Evolutionary conservation across 2,888 invertebrate genomes (phyloP).

Genomic region (Catocala sponsa): DNA sequence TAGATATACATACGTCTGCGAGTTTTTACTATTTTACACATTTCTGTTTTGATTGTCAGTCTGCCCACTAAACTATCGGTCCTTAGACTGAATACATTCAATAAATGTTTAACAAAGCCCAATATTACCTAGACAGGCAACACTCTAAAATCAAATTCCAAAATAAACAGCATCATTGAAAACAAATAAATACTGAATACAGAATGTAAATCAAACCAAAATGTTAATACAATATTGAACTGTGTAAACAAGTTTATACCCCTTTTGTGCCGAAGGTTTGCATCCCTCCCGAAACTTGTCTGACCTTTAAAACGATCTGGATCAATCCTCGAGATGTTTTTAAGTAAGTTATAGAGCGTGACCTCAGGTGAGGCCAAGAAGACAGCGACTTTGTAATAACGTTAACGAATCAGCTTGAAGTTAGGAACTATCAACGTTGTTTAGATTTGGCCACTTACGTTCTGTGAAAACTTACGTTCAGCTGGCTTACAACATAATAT

Average conservation of each 20-base stretch:
- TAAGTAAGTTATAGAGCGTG: constrained; percentile 33
- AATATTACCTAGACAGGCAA: not conserved
- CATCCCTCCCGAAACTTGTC: constrained; percentile 25
- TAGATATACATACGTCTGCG: too few species aligned
- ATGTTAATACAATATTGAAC: constrained; percentile 39
- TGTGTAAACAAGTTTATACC: constrained; percentile 44
- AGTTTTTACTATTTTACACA: too few species aligned
- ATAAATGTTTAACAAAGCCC: too few species aligned
- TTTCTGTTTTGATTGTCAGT: too few species aligned
- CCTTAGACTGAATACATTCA: too few species aligned
- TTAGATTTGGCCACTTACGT: too few species aligned
- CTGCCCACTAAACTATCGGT: too few species aligned
- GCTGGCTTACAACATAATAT: too few species aligned
- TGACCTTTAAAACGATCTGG: constrained; percentile 40
- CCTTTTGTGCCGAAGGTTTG: constrained; percentile 28
- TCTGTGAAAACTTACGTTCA: too few species aligned
- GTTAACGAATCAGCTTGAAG: constrained; percentile 5
- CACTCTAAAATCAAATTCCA: constrained; percentile 18
- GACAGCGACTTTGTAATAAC: constrained; percentile 10
- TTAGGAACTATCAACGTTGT: not conserved
- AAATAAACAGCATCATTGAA: constrained; percentile 38
- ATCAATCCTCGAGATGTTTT: constrained; percentile 25
- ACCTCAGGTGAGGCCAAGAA: constrained; percentile 16
- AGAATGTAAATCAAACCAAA: constrained; percentile 45
- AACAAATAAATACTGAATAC: constrained; percentile 27